Conservation (phyloP, 2,797 vertebrate genomes). For the Pseudochirops cupreus region DNA sequence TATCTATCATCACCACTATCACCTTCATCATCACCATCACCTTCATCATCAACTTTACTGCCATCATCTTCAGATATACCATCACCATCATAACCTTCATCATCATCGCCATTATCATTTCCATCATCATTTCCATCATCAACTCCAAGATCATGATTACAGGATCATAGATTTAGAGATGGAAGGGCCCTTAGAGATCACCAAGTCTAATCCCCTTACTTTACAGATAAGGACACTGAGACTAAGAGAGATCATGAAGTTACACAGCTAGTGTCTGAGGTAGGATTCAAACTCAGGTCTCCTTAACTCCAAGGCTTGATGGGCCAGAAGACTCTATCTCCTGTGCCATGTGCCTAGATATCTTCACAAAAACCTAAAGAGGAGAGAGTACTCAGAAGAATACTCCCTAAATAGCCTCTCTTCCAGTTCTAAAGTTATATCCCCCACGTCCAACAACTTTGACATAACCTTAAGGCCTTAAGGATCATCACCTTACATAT, state of each 20-base stretch:
- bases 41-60: too few species aligned
- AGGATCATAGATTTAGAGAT: neutral
- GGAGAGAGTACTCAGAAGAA: neutral
- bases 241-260: neutral
- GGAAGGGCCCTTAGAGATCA: neutral
- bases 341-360: fast-evolving
- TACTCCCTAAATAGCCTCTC: neutral
- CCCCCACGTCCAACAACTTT: neutral
- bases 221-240: neutral
- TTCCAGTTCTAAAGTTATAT: neutral
- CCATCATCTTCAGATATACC: too few species aligned
- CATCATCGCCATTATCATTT: too few species aligned
- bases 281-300: neutral
- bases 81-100: too few species aligned
- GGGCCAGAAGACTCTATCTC: neutral
- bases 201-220: neutral
- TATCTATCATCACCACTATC: too few species aligned
- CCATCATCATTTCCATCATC: too few species aligned
- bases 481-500: neutral
- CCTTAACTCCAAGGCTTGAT: neutral
- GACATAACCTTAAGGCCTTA: neutral
- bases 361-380: conserved; percentile 21
- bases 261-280: neutral
- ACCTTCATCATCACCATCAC: neutral
- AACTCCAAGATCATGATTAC: neutral